These are phyloP conservation scores for Epiblema foenella DNA, from an alignment of 2,888 invertebrate genomes.

Conservation along the genomic window DNA sequence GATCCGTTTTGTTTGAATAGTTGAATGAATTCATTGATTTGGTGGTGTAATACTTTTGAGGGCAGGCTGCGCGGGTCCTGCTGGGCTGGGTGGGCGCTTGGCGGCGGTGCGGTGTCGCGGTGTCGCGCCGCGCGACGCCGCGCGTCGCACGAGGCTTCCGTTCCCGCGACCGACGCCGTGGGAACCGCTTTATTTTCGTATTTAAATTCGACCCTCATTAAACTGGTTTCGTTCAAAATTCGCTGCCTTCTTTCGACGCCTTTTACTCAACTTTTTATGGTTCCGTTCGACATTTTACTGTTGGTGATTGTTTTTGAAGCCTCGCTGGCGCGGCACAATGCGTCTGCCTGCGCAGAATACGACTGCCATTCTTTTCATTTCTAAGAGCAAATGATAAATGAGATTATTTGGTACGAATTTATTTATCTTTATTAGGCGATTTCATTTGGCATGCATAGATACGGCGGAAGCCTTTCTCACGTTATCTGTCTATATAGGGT, in stretches of 20 bases:
- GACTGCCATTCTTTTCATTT: slow-evolving; percentile 66
- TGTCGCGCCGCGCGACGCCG: slow-evolving; percentile 60
- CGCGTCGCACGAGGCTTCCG: slow-evolving; percentile 72
- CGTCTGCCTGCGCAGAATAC: slow-evolving; percentile 64
- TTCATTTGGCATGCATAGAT: slow-evolving; percentile 25
- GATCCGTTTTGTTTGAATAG: slow-evolving; percentile 49
- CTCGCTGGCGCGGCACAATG: slow-evolving; percentile 67
- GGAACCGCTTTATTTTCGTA: slow-evolving; percentile 84
- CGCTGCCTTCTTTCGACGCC: slow-evolving; percentile 85
- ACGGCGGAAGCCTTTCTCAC: slow-evolving; percentile 23
- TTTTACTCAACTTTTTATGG: slow-evolving; percentile 84
- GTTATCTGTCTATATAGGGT: background rate
- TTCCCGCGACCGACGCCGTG: slow-evolving; percentile 83
- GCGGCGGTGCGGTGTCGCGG: slow-evolving; percentile 52
- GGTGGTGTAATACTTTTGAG: slow-evolving; percentile 6
- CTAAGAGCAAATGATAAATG: slow-evolving; percentile 54
- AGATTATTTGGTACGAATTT: slow-evolving; percentile 40
- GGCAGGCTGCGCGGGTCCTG: slow-evolving; percentile 48
- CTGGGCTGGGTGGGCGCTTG: slow-evolving; percentile 51
- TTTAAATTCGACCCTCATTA: slow-evolving; percentile 85
- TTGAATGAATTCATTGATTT: slow-evolving; percentile 37
- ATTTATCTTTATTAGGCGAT: slow-evolving; percentile 33
- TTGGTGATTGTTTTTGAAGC: slow-evolving; percentile 71
- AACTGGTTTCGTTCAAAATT: slow-evolving; percentile 84
- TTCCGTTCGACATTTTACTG: slow-evolving; percentile 83